These are phyloP conservation scores for Tethya wilhelma DNA, from an alignment of 37 sponge, comb jelly and placozoan genomes.

Conservation along the genomic window DNA sequence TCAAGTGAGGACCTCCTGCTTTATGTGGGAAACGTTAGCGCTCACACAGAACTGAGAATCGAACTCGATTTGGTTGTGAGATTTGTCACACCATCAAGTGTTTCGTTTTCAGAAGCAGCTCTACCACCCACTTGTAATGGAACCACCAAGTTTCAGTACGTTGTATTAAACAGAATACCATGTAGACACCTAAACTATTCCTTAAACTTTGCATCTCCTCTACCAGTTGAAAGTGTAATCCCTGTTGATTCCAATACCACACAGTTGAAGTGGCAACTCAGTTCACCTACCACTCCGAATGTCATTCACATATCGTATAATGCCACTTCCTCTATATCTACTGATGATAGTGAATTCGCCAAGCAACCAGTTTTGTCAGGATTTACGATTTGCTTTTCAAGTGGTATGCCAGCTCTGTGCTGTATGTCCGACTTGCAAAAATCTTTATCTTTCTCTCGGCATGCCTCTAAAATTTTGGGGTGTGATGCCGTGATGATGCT, in stretches of 20 bases:
- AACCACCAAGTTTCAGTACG: neutral
- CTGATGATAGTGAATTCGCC: neutral
- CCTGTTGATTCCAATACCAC: no score
- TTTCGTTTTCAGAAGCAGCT: neutral
- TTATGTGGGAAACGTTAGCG: constrained; percentile 3
- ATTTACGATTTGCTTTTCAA: no score
- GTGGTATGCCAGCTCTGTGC: no score
- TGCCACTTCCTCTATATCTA: neutral
- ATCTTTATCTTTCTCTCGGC: no score
- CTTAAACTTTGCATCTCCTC: constrained; percentile 13
- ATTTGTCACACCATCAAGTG: constrained; percentile 2
- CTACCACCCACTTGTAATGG: neutral
- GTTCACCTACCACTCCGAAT: no score
- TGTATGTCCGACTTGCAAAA: no score
- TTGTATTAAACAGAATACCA: constrained; percentile 11
- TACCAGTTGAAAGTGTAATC: constrained; percentile 14
- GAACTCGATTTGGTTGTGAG: constrained; percentile 21
- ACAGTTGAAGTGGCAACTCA: no score
- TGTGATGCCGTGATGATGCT: constrained; percentile 56
- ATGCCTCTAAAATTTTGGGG: no score
- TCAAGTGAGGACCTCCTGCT: constrained; percentile 44
- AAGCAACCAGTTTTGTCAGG: neutral
- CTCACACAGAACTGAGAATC: neutral
- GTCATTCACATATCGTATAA: no score
- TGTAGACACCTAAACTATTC: constrained; percentile 6